Percentiles rank a stretch among this genome's conserved stretches.
These are phyloP conservation scores for Nothura maculosa DNA, from an alignment of 2,797 vertebrate genomes.

Conservation along the genomic window DNA sequence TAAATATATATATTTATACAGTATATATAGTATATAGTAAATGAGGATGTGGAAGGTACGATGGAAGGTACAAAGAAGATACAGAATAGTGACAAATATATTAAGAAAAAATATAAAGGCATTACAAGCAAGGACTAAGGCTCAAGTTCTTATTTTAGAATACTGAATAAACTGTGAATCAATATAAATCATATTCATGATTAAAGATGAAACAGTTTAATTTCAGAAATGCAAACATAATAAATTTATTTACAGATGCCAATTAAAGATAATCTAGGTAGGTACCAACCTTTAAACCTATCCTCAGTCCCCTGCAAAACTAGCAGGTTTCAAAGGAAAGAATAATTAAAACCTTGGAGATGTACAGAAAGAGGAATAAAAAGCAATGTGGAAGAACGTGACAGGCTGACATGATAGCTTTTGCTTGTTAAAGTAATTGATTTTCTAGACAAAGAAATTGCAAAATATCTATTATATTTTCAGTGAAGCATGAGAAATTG, in stretches of 20 bases:
- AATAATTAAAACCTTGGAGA: neutral
- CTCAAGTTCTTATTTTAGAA: neutral
- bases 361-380: neutral
- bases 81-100: neutral
- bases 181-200: neutral
- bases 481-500: neutral
- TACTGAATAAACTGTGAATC: neutral
- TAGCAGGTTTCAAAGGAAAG: neutral
- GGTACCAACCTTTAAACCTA: neutral
- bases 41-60: neutral
- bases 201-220: neutral
- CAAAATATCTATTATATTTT: conserved; percentile 6
- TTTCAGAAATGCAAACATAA: neutral
- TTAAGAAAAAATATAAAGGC: neutral
- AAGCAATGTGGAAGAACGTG: neutral
- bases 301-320: neutral
- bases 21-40: neutral
- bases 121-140: neutral
- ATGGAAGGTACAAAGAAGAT: neutral
- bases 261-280: neutral
- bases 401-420: neutral
- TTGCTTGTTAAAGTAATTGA: neutral
- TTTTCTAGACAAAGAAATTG: conserved; percentile 23
- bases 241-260: neutral
- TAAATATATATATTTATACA: too few relatives aligned